phyloP scores from a whole-genome alignment of 2,797 vertebrate genomes.

The Myotis daubentonii region DNA sequence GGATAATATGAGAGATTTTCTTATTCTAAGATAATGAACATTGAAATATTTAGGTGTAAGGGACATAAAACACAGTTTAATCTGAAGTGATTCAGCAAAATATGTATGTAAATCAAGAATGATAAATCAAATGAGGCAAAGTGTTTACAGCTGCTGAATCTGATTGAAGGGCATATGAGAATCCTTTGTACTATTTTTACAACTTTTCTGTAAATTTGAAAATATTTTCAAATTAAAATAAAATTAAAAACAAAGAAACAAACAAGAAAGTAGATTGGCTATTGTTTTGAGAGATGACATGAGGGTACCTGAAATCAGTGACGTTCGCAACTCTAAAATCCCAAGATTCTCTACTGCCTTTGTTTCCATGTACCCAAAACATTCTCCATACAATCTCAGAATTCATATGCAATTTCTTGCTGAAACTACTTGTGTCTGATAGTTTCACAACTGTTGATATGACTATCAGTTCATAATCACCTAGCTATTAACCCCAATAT shows the following conservation, averaged over 20 bases:
- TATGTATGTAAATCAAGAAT: neutral
- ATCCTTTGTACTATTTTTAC: neutral
- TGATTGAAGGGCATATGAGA: neutral
- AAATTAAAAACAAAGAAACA: neutral
- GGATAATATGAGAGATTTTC: neutral
- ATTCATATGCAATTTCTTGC: neutral
- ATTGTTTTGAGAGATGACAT: conserved; percentile 36
- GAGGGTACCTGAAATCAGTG: neutral
- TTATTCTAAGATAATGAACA: neutral
- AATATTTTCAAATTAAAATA: neutral
- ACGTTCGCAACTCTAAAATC: neutral
- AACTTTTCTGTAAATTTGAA: neutral
- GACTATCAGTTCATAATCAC: neutral
- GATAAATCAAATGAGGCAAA: neutral
- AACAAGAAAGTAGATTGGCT: neutral
- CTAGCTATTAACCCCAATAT: neutral
- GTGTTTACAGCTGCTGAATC: neutral
- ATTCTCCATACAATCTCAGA: neutral
- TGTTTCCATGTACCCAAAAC: neutral
- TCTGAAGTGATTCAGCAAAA: neutral
- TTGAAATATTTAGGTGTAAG: neutral
- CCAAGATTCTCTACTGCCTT: neutral
- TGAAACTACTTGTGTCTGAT: neutral
- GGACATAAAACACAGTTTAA: neutral
- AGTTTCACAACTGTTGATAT: neutral